phyloP scores from a whole-genome alignment of 2,888 invertebrate species.

The Drosophila trichaetosa region DNA sequence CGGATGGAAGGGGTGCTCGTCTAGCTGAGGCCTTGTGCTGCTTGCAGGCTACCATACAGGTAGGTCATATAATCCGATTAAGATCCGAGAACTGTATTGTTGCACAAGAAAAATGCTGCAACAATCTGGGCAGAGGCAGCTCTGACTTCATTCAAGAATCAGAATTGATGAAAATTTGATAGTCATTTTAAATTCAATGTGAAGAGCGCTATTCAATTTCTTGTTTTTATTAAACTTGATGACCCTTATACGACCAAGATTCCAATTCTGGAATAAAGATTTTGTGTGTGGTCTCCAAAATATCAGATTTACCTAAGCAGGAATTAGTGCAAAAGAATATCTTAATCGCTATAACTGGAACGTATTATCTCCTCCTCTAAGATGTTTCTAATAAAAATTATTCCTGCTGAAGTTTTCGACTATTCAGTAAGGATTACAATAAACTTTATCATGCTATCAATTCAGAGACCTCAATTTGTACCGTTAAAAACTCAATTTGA shows the following conservation, averaged over 20 bases:
- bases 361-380: background rate
- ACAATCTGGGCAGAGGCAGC: background rate
- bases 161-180: background rate
- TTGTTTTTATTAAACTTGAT: background rate
- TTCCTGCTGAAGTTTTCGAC: background rate
- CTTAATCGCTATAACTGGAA: background rate
- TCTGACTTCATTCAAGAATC: background rate
- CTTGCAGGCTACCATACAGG: conserved; percentile 86
- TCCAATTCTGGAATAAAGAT: background rate
- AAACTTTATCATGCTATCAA: background rate
- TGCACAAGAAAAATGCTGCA: background rate
- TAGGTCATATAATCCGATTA: conserved; percentile 43
- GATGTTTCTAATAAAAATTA: too few species aligned
- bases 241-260: background rate
- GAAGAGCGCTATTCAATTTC: background rate
- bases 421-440: background rate
- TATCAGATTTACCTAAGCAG: background rate
- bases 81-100: background rate
- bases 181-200: background rate
- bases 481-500: too few species aligned
- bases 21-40: conserved; percentile 84
- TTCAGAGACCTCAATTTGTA: too few species aligned
- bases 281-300: background rate
- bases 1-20: conserved; percentile 66
- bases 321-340: background rate